Evolutionary conservation across 2,797 vertebrate genomes (phyloP).

Genomic region (Ceryle rudis): DNA sequence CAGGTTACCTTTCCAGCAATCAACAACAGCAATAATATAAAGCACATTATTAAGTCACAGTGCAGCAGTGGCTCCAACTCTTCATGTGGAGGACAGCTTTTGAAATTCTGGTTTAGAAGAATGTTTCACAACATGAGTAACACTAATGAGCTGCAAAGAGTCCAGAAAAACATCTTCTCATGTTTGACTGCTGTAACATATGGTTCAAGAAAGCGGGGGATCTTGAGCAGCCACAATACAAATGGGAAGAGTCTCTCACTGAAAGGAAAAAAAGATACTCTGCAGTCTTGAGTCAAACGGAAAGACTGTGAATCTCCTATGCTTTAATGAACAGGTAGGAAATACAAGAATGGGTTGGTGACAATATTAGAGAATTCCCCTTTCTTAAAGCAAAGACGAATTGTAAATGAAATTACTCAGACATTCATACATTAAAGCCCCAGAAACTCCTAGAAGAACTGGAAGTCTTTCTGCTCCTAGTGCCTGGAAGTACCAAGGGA

Average conservation of each 20-base stretch:
- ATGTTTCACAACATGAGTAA: slow-evolving; percentile 63
- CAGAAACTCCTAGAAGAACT: background rate
- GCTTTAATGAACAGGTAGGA: background rate
- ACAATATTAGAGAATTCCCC: background rate
- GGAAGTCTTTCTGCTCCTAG: background rate
- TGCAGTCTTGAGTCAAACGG: background rate
- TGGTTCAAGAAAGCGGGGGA: slow-evolving; percentile 14
- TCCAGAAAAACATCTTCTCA: slow-evolving; percentile 40
- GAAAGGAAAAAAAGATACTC: background rate
- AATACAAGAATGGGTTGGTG: background rate
- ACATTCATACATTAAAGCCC: background rate
- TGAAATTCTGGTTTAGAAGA: slow-evolving; percentile 29
- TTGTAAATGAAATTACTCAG: background rate
- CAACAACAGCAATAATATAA: background rate
- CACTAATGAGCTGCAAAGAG: slow-evolving; percentile 44
- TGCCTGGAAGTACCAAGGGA: background rate
- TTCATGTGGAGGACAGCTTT: background rate
- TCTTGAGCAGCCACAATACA: background rate
- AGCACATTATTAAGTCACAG: background rate
- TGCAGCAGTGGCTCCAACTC: background rate
- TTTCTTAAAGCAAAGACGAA: background rate
- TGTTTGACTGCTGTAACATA: slow-evolving; percentile 33
- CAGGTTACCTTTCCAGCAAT: slow-evolving; percentile 7
- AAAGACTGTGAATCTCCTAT: background rate
- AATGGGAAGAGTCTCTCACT: background rate